A percentile compares a stretch with the other conserved stretches of the same genome.
phyloP scores from a whole-genome alignment of 2,888 invertebrate genomes.

The Pyrrhosoma nymphula region DNA sequence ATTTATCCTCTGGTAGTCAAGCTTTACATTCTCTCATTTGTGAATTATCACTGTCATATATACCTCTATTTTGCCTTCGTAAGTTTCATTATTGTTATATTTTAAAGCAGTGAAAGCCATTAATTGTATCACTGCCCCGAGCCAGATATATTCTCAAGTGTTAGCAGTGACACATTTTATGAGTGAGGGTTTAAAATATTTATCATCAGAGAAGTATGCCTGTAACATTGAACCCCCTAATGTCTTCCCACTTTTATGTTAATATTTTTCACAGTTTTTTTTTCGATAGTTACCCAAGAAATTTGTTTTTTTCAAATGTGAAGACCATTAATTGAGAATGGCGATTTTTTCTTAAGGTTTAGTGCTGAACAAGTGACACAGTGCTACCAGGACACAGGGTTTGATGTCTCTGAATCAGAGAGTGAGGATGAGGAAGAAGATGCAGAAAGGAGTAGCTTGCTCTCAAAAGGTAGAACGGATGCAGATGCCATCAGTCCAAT shows the following conservation, averaged over 20 bases:
- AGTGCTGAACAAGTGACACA: slow-evolving; percentile 70
- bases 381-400: slow-evolving; percentile 72
- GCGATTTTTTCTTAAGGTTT: slow-evolving; percentile 52
- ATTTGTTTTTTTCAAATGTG: no score
- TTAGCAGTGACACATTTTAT: neutral
- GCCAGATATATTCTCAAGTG: no score
- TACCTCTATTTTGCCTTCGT: neutral
- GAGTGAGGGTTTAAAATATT: neutral
- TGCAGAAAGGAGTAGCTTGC: slow-evolving; percentile 70
- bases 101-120: neutral
- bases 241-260: neutral
- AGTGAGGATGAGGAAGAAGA: slow-evolving; percentile 78
- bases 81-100: neutral
- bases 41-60: neutral
- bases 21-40: neutral
- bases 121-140: neutral
- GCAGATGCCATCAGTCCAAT: neutral
- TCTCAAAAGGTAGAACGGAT: slow-evolving; percentile 7
- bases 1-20: neutral
- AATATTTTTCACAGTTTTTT: neutral
- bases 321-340: neutral
- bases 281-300: neutral
- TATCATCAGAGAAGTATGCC: neutral
- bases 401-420: slow-evolving; percentile 79
- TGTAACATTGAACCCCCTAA: neutral